Evolutionary conservation across 2,797 vertebrate genomes (phyloP), one percentile per base, ranked within the genome.

Genomic region (Poeciliopsis gracilis): DNA sequence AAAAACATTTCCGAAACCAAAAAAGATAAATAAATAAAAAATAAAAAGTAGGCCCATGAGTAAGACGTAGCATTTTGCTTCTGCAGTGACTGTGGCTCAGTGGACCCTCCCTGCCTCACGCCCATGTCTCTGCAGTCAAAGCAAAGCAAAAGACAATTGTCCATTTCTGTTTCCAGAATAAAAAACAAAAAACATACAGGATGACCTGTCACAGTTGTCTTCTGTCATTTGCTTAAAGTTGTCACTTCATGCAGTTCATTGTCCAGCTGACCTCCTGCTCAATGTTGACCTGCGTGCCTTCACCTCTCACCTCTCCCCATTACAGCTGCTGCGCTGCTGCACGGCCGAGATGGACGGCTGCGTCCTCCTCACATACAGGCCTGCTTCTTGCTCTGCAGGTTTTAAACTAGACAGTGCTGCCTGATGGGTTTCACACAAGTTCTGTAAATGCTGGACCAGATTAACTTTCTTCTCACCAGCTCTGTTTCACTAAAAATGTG

Each of bases 261-360:
- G 88, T 88, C 79, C 38, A 5, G 15, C n/a, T 72, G 75, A 78
- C 82, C 85, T 87, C 87, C 80, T 89, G 87, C 84, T 86, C 77
- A 38, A 23, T 16, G 41, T 55, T 87, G 86, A 90, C 90, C 87
- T 45, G 66, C 73, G 69, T 38, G 75, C 78, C 82, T 76, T 86
- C 84, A 87, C 85, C 87, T 84, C 75, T 88, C 87, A 92, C 90
- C 89, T 88, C 82, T 77, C 72, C 86, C 87, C 83, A 75, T 86
- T 86, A 85, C 86, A 86, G 84, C 90, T 87, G 86, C 86, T 73
- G 36, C 55, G 1, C 5, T 38, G 25, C 82, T 77, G 77, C 81
- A 83, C 53, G 23, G 18, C 23, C 3, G 20, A 11, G 61, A 66
- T 66, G 33, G 83, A 87, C 38, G 49, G 77, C 66, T 85, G 80